These are phyloP conservation scores for Chrysaora quinquecirrha DNA, from an alignment of 30 jellyfish, hydroid and myxozoan species.

Conservation along the genomic window DNA sequence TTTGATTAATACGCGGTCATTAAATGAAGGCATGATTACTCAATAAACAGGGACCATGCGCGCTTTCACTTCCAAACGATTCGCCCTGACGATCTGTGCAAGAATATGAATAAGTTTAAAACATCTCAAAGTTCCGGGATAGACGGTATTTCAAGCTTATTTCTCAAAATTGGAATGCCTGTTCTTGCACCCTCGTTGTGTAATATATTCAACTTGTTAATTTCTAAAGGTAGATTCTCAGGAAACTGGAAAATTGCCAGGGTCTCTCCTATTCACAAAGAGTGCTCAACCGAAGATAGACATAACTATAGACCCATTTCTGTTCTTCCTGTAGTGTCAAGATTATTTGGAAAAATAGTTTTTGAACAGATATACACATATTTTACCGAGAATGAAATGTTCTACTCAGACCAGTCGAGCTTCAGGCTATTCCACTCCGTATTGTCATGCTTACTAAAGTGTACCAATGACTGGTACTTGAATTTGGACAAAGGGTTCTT, in stretches of 20 bases:
- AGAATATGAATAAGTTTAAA: background rate
- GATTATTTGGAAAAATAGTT: constrained; percentile 20
- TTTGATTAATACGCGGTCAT: too few species aligned
- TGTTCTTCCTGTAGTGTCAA: constrained; percentile 28
- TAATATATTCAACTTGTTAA: constrained; percentile 16
- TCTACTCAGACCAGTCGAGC: background rate
- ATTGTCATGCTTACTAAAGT: background rate
- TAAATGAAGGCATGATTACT: too few species aligned
- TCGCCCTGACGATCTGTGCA: background rate
- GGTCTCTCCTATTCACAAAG: constrained; percentile 21
- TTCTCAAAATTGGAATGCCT: constrained; percentile 22
- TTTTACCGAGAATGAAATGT: background rate
- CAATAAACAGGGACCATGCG: background rate
- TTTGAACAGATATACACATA: too few species aligned
- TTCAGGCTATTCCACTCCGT: background rate
- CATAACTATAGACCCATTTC: constrained; percentile 32
- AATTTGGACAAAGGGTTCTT: too few species aligned
- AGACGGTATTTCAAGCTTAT: constrained; percentile 23
- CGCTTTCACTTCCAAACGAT: background rate
- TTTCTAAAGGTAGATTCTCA: constrained; percentile 23
- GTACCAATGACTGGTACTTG: too few species aligned
- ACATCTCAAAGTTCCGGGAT: constrained; percentile 19
- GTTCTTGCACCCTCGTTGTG: constrained; percentile 38
- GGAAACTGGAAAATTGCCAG: constrained; percentile 22
- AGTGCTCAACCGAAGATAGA: constrained; percentile 35